These are phyloP conservation scores for Ichneumoninae sp. DNA, from an alignment of 2,888 invertebrate species.

Conservation along the genomic window DNA sequence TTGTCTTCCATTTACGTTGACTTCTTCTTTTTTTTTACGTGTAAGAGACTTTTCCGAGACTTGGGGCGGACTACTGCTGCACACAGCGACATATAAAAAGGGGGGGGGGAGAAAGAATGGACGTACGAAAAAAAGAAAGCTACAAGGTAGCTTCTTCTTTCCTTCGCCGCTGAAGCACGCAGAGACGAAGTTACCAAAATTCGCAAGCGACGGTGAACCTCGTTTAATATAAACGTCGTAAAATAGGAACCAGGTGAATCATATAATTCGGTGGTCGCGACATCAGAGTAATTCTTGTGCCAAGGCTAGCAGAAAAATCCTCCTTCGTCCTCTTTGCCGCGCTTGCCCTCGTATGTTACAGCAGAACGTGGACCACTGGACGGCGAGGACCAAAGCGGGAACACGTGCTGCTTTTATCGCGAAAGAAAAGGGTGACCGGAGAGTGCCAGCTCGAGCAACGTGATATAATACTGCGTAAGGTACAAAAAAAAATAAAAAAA, in stretches of 20 bases:
- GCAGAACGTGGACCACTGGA: constrained; percentile 12
- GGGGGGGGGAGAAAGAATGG: background rate
- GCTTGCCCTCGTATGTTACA: constrained; percentile 48
- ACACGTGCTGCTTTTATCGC: constrained; percentile 81
- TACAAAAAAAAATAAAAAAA: background rate
- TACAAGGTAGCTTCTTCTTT: background rate
- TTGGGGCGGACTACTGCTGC: background rate
- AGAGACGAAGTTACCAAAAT: constrained; percentile 67
- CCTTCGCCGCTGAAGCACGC: background rate
- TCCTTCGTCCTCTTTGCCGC: constrained; percentile 29
- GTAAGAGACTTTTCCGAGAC: background rate
- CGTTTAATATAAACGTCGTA: constrained; percentile 84
- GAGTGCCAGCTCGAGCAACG: constrained; percentile 29
- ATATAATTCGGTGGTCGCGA: constrained; percentile 81
- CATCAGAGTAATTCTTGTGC: constrained; percentile 79
- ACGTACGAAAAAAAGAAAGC: background rate
- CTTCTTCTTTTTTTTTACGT: constrained; percentile 44
- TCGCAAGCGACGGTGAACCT: constrained; percentile 59
- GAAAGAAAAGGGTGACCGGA: constrained; percentile 64
- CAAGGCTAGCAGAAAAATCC: constrained; percentile 40
- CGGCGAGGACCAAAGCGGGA: constrained; percentile 56
- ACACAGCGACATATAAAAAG: background rate
- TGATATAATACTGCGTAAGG: constrained; percentile 58
- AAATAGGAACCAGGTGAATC: constrained; percentile 85
- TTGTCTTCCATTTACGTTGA: constrained; percentile 73